Base-by-base conservation (phyloP, 2,797 vertebrate genomes). In the Enteromius argenteus region DNA sequence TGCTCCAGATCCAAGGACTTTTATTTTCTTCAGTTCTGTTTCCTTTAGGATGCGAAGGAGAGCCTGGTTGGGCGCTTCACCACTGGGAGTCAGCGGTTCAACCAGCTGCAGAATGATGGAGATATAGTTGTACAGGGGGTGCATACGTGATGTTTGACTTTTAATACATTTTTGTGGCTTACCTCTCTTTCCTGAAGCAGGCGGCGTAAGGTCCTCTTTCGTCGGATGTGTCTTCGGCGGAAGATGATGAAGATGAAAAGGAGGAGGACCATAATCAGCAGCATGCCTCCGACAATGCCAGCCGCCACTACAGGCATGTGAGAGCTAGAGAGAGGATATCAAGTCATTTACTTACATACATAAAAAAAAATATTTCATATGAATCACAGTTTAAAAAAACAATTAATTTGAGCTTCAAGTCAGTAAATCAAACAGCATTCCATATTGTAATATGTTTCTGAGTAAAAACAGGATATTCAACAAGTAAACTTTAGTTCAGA, bases 121-220 rank as follows among this genome's bases (percentile, higher is more conserved):
- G 53, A 39, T 39, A 83, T 30, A 4, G 10, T 42, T 30, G 1
- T 10, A 37, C 4, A 8, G 23, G 8, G 44, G 27, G 3, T 60
- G 35, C 19, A 37, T 4, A 32, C 3, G 51, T 17, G 35, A 27
- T 58, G 73, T 67, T 49, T 49, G 4, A 60, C 37, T 14, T 62
- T 32, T 53, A 1, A 9, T 15, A 19, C 0, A n/a, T 37, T n/a
- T 58, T 17, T 82, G 51, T 67, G 37, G 0, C 37, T 2, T 77
- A 95, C 97, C 96, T 98, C 97, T 87, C 95, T 94, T 88, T 99
- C 98, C 92, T 99, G 97, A 72, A 99, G 94, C 62, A 98, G 91
- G 62, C 97, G 94, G 1, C 97, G 96, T 35, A 97, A 86, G 0
- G 97, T 97, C 39, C 98, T 95, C 91, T 97, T 99, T 56, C 95